Percentiles rank a stretch among this genome's conserved stretches.
Evolutionary conservation across 2,113 vertebrate species (phyloP).

Genomic region (Odocoileus virginianus): DNA sequence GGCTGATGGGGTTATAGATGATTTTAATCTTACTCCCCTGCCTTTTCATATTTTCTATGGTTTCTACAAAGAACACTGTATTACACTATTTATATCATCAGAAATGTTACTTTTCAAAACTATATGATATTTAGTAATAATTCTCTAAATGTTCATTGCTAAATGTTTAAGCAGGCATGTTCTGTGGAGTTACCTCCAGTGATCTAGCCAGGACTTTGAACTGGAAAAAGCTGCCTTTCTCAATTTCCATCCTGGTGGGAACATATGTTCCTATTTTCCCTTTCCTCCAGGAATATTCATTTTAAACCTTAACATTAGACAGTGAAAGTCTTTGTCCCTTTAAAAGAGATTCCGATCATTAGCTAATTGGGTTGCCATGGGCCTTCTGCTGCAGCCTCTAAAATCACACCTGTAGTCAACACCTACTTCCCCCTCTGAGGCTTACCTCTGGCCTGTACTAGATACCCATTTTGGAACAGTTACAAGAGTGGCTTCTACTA

Average conservation of each 20-base stretch:
- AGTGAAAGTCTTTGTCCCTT: slow-evolving; percentile 21
- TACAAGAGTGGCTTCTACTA: background rate
- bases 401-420: background rate
- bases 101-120: slow-evolving; percentile 14
- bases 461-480: background rate
- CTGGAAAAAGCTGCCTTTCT: background rate
- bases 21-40: slow-evolving; percentile 15
- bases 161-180: slow-evolving; percentile 27
- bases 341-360: background rate
- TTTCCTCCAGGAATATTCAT: background rate
- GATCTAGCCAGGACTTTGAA: background rate
- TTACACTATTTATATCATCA: background rate
- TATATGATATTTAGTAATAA: background rate
- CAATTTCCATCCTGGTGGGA: background rate
- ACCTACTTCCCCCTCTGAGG: background rate
- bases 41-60: background rate
- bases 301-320: slow-evolving; percentile 29
- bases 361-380: background rate
- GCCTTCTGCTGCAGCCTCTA: background rate
- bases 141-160: background rate
- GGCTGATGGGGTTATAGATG: background rate
- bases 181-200: background rate
- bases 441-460: background rate
- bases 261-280: background rate
- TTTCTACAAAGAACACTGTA: slow-evolving; percentile 2